phyloP scores from a whole-genome alignment of 2,888 invertebrate genomes.

The Cephus runcator region DNA sequence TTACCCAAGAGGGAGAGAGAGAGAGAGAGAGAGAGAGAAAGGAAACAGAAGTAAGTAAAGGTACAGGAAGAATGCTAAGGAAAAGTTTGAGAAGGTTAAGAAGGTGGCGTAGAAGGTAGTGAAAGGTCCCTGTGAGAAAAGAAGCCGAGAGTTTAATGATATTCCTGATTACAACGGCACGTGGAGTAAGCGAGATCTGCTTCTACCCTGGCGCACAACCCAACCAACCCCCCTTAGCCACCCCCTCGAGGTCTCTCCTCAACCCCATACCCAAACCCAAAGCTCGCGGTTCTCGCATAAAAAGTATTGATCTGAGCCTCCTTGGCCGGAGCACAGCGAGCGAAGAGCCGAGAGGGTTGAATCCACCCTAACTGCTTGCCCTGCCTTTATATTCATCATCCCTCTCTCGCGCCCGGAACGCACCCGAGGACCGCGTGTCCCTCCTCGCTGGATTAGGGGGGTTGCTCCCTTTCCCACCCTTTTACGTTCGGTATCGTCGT shows the following conservation, averaged over 20 bases:
- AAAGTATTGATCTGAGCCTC: conserved; percentile 63
- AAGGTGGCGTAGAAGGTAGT: conserved; percentile 19
- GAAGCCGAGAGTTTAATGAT: conserved; percentile 65
- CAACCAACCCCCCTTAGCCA: conserved; percentile 12
- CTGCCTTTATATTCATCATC: conserved; percentile 64
- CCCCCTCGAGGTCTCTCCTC: neutral
- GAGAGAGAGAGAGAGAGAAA: neutral
- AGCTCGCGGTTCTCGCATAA: conserved; percentile 56
- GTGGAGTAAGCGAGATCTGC: conserved; percentile 45
- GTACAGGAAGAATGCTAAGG: too few species aligned
- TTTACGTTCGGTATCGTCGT: conserved; percentile 1
- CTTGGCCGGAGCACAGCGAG: conserved; percentile 40
- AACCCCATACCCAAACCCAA: neutral
- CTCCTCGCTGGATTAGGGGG: neutral
- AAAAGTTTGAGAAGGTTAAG: conserved; percentile 1
- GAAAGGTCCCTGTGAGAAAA: conserved; percentile 36
- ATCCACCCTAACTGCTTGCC: conserved; percentile 60
- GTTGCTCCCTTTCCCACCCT: conserved; percentile 16
- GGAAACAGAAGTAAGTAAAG: too few species aligned
- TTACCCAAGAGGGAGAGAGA: neutral
- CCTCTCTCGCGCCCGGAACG: conserved; percentile 46
- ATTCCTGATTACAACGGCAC: conserved; percentile 65
- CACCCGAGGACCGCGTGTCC: neutral
- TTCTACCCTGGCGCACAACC: neutral
- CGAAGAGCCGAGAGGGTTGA: conserved; percentile 60